A percentile compares a stretch with the other conserved stretches of the same genome.
Evolutionary conservation across 2,888 invertebrate species (phyloP).

Genomic region (Xanthorhoe spadicearia): DNA sequence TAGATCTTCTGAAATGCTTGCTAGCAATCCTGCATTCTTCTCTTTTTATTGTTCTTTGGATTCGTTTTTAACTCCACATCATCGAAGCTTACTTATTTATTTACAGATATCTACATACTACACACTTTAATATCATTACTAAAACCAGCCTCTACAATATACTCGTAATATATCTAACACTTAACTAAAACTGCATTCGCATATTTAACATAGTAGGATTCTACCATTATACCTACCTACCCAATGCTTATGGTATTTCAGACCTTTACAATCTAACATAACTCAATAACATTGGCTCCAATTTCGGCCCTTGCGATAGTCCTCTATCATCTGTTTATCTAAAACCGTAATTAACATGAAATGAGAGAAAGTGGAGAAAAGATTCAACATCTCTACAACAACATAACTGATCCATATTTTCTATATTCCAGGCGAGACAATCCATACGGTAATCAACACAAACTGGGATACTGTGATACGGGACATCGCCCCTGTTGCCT

Average conservation of each 20-base stretch:
- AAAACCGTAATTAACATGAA: neutral
- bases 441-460: slow-evolving; percentile 73
- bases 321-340: neutral
- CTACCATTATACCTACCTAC: too few relatives aligned
- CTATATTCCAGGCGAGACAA: slow-evolving; percentile 64
- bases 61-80: neutral
- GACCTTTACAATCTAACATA: neutral
- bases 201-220: neutral
- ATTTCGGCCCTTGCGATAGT: slow-evolving; percentile 5
- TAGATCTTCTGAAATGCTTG: neutral
- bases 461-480: slow-evolving; percentile 80
- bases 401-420: neutral
- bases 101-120: too few relatives aligned
- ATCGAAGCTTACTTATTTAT: neutral
- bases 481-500: slow-evolving; percentile 78
- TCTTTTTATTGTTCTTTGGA: neutral
- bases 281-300: neutral
- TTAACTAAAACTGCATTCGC: neutral
- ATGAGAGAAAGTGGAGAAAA: neutral
- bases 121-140: too few relatives aligned
- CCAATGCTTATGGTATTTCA: too few relatives aligned
- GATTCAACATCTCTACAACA: neutral
- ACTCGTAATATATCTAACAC: too few relatives aligned
- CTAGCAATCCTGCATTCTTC: neutral
- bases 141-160: too few relatives aligned